Base-by-base conservation (phyloP, 2,113 vertebrate species). In the Agelaius tricolor region DNA sequence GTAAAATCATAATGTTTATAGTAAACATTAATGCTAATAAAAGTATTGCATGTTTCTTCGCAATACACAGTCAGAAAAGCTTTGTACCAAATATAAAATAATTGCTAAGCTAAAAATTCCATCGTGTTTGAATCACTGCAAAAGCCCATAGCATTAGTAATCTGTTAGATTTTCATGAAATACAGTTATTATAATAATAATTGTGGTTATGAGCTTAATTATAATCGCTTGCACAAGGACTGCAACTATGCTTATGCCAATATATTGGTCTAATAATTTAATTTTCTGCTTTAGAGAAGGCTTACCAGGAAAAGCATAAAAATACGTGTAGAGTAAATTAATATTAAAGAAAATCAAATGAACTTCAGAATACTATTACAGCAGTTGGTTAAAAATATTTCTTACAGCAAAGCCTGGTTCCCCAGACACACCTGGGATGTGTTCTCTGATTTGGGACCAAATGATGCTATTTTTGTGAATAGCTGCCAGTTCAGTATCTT, bases 401-500 rank as follows among this genome's bases (percentile, higher is more conserved):
- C 14, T 59, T 46, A 26, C 6, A 65, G 35, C 22, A 6, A 55
- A 52, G 31, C 6, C 61, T 74, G 23, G 11, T 19, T 87, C 7
- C 4, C 20, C 21, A 13, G 49, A 19, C 15, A 55, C 41, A 15
- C 12, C 15, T 35, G 27, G 58, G 49, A 15, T 0, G 0, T 52
- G 27, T 14, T 10, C 52, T 58, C 7, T 24, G 20, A 8, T 30
- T 24, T 22, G 33, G 39, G 20, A 27, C 35, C 20, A 20, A 51
- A 15, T 3, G 3, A 3, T 51, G 58, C 28, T 41, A 0, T 21
- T 20, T 47, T 9, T 52, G 61, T 27, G 46, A 61, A 5, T 0
- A 30, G 41, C 22, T 79, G 52, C n/a, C 76, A 11, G 4, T 1
- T 23, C 15, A 35, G 17, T 5, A 4, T 46, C 37, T 13, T 14